Evolutionary conservation across 1,140 invertebrate species (phyloP).

Genomic region (Bombus turneri): DNA sequence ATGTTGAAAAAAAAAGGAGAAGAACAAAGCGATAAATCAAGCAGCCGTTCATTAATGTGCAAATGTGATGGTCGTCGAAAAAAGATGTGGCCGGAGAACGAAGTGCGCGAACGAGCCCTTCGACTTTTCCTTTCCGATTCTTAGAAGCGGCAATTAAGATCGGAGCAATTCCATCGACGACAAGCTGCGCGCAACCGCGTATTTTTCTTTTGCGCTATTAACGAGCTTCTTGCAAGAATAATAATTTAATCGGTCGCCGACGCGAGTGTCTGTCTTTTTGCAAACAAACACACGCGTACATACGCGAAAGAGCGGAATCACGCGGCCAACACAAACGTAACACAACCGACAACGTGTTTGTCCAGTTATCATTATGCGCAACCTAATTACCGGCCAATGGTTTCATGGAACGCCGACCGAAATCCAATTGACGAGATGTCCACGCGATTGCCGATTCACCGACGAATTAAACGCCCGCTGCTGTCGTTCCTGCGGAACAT

Average conservation of each 20-base stretch:
- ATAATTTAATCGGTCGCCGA: constrained; percentile 60
- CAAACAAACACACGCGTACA: not conserved
- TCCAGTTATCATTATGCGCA: constrained; percentile 66
- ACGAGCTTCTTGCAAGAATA: constrained; percentile 50
- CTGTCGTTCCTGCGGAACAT: constrained; percentile 59
- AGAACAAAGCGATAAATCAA: constrained; percentile 30
- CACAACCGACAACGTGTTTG: constrained; percentile 54
- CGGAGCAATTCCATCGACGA: constrained; percentile 41
- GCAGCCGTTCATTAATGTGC: constrained; percentile 39
- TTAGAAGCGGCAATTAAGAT: constrained; percentile 50
- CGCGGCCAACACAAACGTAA: not conserved
- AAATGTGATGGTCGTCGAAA: constrained; percentile 38
- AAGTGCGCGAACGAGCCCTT: not conserved
- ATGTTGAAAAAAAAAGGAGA: not conserved
- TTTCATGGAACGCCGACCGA: constrained; percentile 66
- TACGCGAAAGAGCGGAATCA: too few relatives aligned
- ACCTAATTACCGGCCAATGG: constrained; percentile 68
- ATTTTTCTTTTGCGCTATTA: constrained; percentile 46
- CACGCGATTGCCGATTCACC: constrained; percentile 65
- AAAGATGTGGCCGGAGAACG: constrained; percentile 1
- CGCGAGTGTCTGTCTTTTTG: not conserved
- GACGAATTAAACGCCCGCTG: constrained; percentile 72
- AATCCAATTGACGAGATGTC: constrained; percentile 65
- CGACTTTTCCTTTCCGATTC: constrained; percentile 40
- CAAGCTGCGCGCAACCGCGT: constrained; percentile 17